Base-by-base conservation (phyloP, 2,888 invertebrate genomes). In the Phanerotoma sp. region DNA sequence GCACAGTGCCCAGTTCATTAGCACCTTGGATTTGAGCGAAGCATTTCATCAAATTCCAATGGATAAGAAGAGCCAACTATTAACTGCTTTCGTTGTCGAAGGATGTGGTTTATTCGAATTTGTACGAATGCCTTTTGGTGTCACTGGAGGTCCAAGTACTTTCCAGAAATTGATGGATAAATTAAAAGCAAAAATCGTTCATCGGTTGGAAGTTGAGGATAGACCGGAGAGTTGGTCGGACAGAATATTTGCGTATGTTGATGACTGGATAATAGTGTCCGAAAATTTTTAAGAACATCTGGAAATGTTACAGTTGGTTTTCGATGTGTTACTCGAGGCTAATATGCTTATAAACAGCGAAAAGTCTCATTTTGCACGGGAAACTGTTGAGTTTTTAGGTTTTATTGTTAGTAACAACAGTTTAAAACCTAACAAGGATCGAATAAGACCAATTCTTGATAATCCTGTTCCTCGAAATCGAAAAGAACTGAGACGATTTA, bases 391-490 rank as follows among this genome's bases (percentile, higher is more conserved):
- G 37, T 60, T 50, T 21, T 51, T 58, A 22, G 60, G 58, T 13
- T 62, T 56, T 30, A 33, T 56, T 4, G 40, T 62, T 13, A 56
- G 61, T 28, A 42, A 55, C 28, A 16, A 40, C 5, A 52, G 62
- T 7, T 56, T 62, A 33, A 42, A 55, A 28, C 58, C 59, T 4
- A 56, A 61, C 16, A 56, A 56, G 2, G 56, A 57, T 9, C 55
- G 57, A 33, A 49, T 63, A 7, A 44, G 56, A 38, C 57, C 58
- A 3, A 55, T 59, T 4, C n/a, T 56, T 3, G 56, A 60, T 3
- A 54, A 55, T 15, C 51, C 53, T 2, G 21, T 40, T 1, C 57
- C 57, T 15, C 30, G 22, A 21, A 41, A 55, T 21, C 15, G 55
- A 4, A 51, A 47, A 13, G 44, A 56, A 33, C 28, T 59, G 2